phyloP scores from a whole-genome alignment of 2,888 invertebrate genomes.

The Achlya flavicornis region DNA sequence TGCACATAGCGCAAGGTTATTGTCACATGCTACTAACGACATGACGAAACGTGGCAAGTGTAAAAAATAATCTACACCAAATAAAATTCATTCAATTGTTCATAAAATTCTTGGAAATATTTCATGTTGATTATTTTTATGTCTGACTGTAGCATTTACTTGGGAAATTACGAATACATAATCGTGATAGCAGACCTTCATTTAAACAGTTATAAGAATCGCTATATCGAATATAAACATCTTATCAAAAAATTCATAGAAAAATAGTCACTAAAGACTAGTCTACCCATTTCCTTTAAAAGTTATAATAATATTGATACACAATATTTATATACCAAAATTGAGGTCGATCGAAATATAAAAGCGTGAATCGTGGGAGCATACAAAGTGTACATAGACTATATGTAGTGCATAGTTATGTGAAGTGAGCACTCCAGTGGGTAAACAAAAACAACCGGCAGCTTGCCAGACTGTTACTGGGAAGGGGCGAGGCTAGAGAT shows the following conservation, averaged over 20 bases:
- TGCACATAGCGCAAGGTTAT: constrained; percentile 1
- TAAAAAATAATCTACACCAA: neutral
- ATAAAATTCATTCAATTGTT: neutral
- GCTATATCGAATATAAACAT: no score
- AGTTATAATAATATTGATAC: neutral
- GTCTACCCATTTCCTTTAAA: neutral
- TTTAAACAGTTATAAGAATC: neutral
- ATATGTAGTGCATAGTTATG: neutral
- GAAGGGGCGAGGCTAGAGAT: neutral
- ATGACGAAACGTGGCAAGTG: neutral
- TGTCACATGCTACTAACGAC: neutral
- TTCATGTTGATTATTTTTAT: neutral
- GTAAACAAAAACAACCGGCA: constrained; percentile 48
- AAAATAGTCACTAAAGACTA: no score
- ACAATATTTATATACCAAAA: neutral
- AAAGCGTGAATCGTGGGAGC: neutral
- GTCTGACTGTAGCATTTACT: neutral
- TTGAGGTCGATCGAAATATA: neutral
- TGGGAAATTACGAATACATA: neutral
- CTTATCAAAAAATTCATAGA: no score
- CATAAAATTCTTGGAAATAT: neutral
- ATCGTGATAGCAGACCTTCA: no score
- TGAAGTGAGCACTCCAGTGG: constrained; percentile 35
- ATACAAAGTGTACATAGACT: neutral
- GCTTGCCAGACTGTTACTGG: constrained; percentile 3